Conservation (phyloP, 2,113 vertebrate genomes). For the Urocolius indicus region DNA sequence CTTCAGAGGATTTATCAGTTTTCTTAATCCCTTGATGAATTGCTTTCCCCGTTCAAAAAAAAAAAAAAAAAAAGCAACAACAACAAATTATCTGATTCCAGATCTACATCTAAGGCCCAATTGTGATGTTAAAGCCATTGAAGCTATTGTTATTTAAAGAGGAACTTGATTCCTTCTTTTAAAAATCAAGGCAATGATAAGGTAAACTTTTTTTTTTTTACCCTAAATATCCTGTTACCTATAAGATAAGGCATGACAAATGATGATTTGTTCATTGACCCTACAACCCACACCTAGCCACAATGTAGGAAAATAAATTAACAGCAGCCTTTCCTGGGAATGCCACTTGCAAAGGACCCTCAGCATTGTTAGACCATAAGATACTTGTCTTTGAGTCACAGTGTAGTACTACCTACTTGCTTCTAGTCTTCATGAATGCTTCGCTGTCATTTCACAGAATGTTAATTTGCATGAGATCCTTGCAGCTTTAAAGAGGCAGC, state of each 20-base stretch:
- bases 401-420: conserved; percentile 17
- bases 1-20: background rate
- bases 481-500: conserved; percentile 59
- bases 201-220: background rate
- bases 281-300: background rate
- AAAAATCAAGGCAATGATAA: background rate
- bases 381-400: conserved; percentile 35
- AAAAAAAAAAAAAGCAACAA: no score
- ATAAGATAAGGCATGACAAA: background rate
- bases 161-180: conserved; percentile 14
- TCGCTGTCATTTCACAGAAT: conserved; percentile 27
- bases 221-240: conserved; percentile 2
- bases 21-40: background rate
- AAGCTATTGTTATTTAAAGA: conserved; percentile 14
- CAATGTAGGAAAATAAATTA: background rate
- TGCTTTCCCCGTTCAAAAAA: background rate
- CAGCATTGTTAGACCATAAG: background rate
- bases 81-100: background rate
- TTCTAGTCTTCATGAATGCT: conserved; percentile 34
- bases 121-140: conserved; percentile 10
- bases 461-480: conserved; percentile 55
- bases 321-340: background rate
- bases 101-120: background rate
- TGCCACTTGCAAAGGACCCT: background rate
- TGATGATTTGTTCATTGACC: background rate